Base-by-base conservation (phyloP, 2,797 vertebrate species). In the Urosaurus nigricauda region DNA sequence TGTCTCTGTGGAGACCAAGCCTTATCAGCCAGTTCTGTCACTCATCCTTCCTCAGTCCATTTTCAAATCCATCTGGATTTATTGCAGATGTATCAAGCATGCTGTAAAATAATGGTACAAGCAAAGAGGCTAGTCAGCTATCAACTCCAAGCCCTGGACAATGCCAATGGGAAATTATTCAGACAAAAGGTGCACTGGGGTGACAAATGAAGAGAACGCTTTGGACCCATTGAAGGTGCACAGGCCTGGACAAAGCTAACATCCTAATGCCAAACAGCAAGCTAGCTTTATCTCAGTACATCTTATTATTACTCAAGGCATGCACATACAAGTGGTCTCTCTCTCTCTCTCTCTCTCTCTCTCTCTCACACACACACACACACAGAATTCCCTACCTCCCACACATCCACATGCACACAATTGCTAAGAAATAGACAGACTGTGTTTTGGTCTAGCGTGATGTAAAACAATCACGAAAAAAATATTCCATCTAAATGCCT, bases 151-250 rank as follows among this genome's bases (percentile, higher is more conserved):
- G 96, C 96, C 92, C 93, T 90, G 93, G 89, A 89, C 95, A 97
- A 97, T 97, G 96, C 98, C 96, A 96, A 96, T 96, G 96, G 98
- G 97, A 98, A 98, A 98, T 97, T 96, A 97, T 92, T 93, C 77
- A 93, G 96, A 99, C 98, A 99, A 99, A 99, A 98, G 98, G 97
- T 98, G 98, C 98, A 95, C 96, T 98, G 98, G 97, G 98, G 97
- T 99, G 98, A 98, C 97, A 98, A 98, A 98, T 98, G 97, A 98
- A 98, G 97, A 97, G 97, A 97, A 96, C 95, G 96, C 97, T 95
- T 93, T 94, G 94, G 84, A 91, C 80, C 92, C 95, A 96, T 70
- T 96, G 95, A 97, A 96, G 97, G 96, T 96, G 96, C 96, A 94
- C 95, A 95, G 96, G 89, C 96, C 92, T 86, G 97, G 96, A 98